Base-by-base conservation (phyloP, 2,888 invertebrate species). In the Pteria penguin region DNA sequence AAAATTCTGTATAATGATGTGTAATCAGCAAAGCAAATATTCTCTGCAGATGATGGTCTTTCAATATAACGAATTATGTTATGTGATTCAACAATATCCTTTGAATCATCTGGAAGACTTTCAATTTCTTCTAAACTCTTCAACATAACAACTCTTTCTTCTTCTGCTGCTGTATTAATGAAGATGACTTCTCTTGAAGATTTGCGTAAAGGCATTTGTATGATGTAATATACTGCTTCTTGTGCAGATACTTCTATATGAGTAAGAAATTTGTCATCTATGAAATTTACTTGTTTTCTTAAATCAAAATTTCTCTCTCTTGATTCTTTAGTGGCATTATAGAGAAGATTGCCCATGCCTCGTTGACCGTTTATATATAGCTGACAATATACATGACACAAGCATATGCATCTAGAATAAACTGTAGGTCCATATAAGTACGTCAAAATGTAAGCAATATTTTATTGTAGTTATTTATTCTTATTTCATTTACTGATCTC, bases 391-490 rank as follows among this genome's bases (percentile, higher is more conserved):
- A 83, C 4, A 57, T 33, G 18, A 69, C 82, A 78, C 80, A 82
- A 8, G 82, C 72, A 72, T 79, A 82, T 32, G 75, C 57, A 67
- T 82, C 82, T 11, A 82, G 31, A 14, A 82, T 76, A 63, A 57
- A 82, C 27, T 83, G 82, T 2, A 82, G 60, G 45, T 82, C 82
- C 76, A 81, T 76, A 67, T 84, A 82, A 26, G 81, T 80, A 36
- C 61, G 31, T 78, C 78, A 82, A 36, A 55, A 72, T 62, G 67
- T 75, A 14, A 81, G 27, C 31, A 81, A 45, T 18, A 55, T 63
- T 36, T 31, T 65, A 36, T 82, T 83, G 29, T 83, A 83, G 22
- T 62, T 72, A 65, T 83, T 83, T 2, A 83, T 68, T 55, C 82
- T 58, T 4, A 63, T 68, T 63, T 82, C 80, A 24, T 24, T 24